Evolutionary conservation across 2,113 vertebrate genomes (phyloP).

Genomic region (Phycodurus eques): DNA sequence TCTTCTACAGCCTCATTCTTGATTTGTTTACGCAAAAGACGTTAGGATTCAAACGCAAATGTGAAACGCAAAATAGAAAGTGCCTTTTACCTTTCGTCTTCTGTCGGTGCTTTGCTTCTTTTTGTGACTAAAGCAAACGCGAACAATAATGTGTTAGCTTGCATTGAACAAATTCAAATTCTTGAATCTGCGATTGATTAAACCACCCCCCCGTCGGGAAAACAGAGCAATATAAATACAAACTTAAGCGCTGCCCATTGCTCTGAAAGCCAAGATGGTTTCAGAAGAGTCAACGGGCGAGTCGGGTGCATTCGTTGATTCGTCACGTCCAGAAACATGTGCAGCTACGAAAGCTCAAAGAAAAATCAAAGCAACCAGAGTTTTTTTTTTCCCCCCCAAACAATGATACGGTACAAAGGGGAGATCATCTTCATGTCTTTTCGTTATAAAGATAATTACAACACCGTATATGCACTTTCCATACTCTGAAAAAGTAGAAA

Average conservation of each 20-base stretch:
- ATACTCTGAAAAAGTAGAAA: conserved; percentile 59
- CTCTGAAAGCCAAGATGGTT: conserved; percentile 32
- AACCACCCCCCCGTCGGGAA: background rate
- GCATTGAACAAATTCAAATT: conserved; percentile 9
- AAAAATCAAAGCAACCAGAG: conserved; percentile 26
- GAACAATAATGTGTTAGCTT: background rate
- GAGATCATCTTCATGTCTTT: conserved; percentile 42
- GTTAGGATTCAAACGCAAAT: background rate
- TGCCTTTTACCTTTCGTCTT: conserved; percentile 24
- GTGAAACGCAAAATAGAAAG: conserved; percentile 9
- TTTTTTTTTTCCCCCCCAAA: background rate
- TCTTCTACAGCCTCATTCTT: background rate
- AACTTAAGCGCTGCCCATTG: conserved; percentile 27
- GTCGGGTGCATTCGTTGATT: background rate
- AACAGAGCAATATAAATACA: conserved; percentile 34
- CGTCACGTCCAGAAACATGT: background rate
- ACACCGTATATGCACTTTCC: conserved; percentile 30
- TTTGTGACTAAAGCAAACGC: background rate
- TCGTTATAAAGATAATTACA: conserved; percentile 35
- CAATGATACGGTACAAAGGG: conserved; percentile 29
- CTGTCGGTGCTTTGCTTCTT: conserved; percentile 1
- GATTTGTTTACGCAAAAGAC: background rate
- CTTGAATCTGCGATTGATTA: conserved; percentile 5
- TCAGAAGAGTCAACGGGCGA: background rate
- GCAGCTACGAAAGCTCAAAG: conserved; percentile 19